phyloP scores from a whole-genome alignment of 1,140 invertebrate genomes.

The Phymorhynchus buccinoides region DNA sequence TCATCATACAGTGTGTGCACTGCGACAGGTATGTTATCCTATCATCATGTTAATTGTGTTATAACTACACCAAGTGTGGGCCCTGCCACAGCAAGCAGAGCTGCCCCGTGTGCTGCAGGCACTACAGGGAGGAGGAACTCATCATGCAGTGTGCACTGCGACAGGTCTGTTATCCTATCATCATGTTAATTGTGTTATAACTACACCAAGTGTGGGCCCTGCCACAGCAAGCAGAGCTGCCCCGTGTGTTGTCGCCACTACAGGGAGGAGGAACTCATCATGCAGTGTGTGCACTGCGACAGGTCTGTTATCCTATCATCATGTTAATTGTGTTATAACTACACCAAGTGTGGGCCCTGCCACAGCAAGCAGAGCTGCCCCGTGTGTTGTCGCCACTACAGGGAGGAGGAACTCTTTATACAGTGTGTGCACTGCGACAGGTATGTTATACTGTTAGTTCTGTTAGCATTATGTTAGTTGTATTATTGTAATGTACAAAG shows the following conservation, averaged over 20 bases:
- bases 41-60: not conserved
- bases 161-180: conserved; percentile 77
- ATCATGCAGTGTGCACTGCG: conserved; percentile 93
- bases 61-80: not conserved
- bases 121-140: conserved; percentile 92
- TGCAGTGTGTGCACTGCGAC: conserved; percentile 93
- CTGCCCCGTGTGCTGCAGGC: conserved; percentile 81
- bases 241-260: conserved; percentile 88
- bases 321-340: not conserved
- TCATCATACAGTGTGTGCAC: conserved; percentile 94
- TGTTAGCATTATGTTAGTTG: no score
- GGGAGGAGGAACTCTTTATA: conserved; percentile 94
- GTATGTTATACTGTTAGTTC: no score
- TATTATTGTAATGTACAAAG: no score
- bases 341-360: not conserved
- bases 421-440: conserved; percentile 76
- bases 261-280: conserved; percentile 92
- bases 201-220: conserved; percentile 92
- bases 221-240: conserved; percentile 89
- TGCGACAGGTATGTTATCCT: conserved; percentile 81
- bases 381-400: conserved; percentile 88
- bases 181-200: no score
- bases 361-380: no score
- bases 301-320: conserved; percentile 73
- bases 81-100: no score